Evolutionary conservation across 2,888 invertebrate species (phyloP).

Genomic region (Xestia c-nigrum): DNA sequence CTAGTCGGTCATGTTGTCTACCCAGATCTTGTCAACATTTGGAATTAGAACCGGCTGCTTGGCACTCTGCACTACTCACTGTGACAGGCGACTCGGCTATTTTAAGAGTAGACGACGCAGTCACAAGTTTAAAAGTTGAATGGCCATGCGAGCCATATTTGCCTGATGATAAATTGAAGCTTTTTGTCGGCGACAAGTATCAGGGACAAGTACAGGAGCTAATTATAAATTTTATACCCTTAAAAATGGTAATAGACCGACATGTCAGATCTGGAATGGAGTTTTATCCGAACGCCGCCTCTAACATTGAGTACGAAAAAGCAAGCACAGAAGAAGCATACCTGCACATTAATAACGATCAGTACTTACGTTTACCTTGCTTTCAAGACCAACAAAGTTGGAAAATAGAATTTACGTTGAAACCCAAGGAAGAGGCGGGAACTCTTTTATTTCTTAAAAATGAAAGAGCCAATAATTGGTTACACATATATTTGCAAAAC

Average conservation of each 20-base stretch:
- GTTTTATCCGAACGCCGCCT: conserved; percentile 76
- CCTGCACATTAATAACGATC: conserved; percentile 76
- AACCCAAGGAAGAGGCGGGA: conserved; percentile 80
- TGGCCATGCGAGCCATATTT: conserved; percentile 85
- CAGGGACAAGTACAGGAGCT: conserved; percentile 87
- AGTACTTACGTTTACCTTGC: conserved; percentile 84
- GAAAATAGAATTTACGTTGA: conserved; percentile 82
- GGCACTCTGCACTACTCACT: conserved; percentile 84
- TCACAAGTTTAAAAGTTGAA: conserved; percentile 70
- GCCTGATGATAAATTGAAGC: conserved; percentile 79
- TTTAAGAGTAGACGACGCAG: conserved; percentile 83
- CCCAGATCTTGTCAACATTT: conserved; percentile 80
- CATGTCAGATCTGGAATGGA: conserved; percentile 64
- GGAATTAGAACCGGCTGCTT: conserved; percentile 80
- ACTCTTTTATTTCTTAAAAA: conserved; percentile 80
- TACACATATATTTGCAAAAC: conserved; percentile 81
- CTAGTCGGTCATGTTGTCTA: conserved; percentile 76
- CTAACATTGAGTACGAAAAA: conserved; percentile 84
- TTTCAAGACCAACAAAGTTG: conserved; percentile 80
- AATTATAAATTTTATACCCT: conserved; percentile 85
- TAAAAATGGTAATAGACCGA: conserved; percentile 75
- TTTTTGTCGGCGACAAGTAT: conserved; percentile 84
- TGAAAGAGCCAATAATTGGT: conserved; percentile 73
- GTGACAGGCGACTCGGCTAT: conserved; percentile 81
- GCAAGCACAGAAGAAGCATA: conserved; percentile 82